Conservation (phyloP, 2,113 vertebrate genomes). For the Pungitius pungitius region DNA sequence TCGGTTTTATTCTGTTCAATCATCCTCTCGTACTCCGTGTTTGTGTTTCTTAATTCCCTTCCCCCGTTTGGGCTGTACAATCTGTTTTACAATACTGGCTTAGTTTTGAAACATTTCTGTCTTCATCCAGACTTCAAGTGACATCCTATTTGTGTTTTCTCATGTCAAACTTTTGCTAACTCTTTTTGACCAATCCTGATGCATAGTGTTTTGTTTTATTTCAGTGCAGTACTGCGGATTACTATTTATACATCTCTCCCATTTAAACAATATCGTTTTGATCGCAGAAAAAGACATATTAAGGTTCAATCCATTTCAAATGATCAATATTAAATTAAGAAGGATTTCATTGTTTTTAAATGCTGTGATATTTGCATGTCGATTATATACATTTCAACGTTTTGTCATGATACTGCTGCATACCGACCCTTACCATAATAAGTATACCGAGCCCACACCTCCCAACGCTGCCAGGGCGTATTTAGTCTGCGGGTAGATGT, state of each 20-base stretch:
- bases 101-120: background rate
- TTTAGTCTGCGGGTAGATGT: constrained; percentile 71
- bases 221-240: background rate
- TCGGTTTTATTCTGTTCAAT: background rate
- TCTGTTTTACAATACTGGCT: background rate
- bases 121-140: background rate
- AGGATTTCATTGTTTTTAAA: background rate
- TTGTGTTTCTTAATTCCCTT: background rate
- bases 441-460: constrained; percentile 69
- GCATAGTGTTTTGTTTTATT: background rate
- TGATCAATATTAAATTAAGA: background rate
- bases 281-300: background rate
- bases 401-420: background rate
- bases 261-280: background rate
- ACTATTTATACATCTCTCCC: background rate
- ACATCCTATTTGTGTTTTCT: background rate
- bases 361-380: background rate
- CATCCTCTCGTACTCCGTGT: background rate
- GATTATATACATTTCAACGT: background rate
- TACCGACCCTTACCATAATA: constrained; percentile 68
- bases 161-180: background rate
- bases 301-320: background rate
- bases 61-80: background rate
- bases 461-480: constrained; percentile 71
- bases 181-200: background rate